Conservation (phyloP, 1,140 invertebrate genomes). For the Lepidurus couesii region DNA sequence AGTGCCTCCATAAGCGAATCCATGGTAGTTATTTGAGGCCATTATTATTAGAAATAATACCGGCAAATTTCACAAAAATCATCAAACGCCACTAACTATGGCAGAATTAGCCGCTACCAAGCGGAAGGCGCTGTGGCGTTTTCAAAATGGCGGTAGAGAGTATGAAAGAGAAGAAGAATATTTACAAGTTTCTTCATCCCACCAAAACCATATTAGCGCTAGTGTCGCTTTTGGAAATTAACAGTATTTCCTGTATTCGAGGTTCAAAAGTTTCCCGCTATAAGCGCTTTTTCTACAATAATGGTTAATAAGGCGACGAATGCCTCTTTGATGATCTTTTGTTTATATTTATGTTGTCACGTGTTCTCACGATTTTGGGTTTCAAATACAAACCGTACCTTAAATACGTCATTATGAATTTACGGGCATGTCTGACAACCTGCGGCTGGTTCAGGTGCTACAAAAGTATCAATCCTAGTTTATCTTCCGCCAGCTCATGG, state of each 20-base stretch:
- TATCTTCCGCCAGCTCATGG: not conserved
- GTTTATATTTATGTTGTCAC: not conserved
- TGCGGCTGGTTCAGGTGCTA: not conserved
- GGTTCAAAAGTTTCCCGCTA: too few species aligned
- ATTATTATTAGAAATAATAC: not conserved
- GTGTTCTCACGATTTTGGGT: not conserved
- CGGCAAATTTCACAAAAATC: not conserved
- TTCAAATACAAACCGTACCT: not conserved
- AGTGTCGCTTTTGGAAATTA: too few species aligned
- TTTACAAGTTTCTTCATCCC: not conserved
- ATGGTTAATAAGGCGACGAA: too few species aligned
- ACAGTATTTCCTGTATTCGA: too few species aligned
- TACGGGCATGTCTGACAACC: not conserved
- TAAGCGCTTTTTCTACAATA: too few species aligned
- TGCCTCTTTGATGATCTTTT: not conserved
- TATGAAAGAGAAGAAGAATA: not conserved
- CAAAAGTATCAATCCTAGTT: not conserved
- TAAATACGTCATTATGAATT: constrained; percentile 3
- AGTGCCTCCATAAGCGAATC: not conserved
- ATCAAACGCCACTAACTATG: not conserved
- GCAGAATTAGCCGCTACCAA: not conserved
- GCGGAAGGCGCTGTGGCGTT: not conserved
- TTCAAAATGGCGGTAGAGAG: not conserved
- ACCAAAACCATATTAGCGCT: not conserved
- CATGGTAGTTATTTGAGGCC: constrained; percentile 18